Evolutionary conservation across 2,888 invertebrate species (phyloP), one percentile per base, ranked within the genome.

Genomic region (Volucella bombylans): DNA sequence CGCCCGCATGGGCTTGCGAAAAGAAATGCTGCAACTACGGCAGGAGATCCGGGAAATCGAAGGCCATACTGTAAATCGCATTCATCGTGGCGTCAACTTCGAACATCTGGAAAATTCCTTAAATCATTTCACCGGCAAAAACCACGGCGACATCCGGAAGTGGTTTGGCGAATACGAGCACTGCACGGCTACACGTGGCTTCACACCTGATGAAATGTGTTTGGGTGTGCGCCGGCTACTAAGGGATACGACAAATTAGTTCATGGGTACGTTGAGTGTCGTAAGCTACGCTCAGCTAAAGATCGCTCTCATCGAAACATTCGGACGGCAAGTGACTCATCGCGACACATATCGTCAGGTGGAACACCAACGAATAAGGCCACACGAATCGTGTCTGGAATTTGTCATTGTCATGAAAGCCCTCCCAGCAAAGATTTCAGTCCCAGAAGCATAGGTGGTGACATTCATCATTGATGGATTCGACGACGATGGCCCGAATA

Each of bases 161-260:
- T 72, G 62, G 72, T 61, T 72, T 11, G 1, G 3, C 0, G 62
- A 72, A 31, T 72, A 61, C 45, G 61, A n/a, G n/a, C n/a, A n/a
- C n/a, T n/a, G n/a, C n/a, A n/a, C n/a, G n/a, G n/a, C n/a, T n/a
- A n/a, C n/a, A n/a, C n/a, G n/a, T n/a, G n/a, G n/a, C n/a, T n/a
- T n/a, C n/a, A n/a, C n/a, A n/a, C n/a, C n/a, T n/a, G n/a, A n/a
- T n/a, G n/a, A n/a, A n/a, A n/a, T n/a, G n/a, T n/a, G n/a, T 59
- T 4, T 74, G 47, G 49, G 74, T 11, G 55, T 55, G 1, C 65
- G 65, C 1, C 11, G 65, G 31, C 45, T 74, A 1, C 31, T 74
- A 1, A 57, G 8, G 4, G 64, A 64, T 12, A 62, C 54, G 1
- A 47, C 62, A 0, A 73, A 54, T 11, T 14, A 62, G 2, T 49